These are phyloP conservation scores for Holothuria scabra DNA, from an alignment of 53 echinoderm and acorn worm genomes.

Conservation along the genomic window DNA sequence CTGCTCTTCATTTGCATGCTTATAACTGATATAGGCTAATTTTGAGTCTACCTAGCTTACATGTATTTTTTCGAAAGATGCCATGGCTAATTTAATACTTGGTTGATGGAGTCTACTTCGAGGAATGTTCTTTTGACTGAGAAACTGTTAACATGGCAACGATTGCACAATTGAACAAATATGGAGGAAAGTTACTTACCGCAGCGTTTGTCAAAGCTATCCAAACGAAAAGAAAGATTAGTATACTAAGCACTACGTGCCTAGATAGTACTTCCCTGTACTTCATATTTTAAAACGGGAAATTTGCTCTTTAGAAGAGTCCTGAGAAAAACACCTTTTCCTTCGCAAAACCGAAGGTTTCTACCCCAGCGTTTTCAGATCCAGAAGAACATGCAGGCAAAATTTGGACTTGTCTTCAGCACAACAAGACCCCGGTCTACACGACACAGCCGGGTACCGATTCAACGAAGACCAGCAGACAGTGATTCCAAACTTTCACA, in stretches of 20 bases:
- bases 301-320: neutral
- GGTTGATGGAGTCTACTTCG: no score
- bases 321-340: neutral
- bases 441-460: no score
- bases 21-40: no score
- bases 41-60: no score
- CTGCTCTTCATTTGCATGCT: no score
- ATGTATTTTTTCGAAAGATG: no score
- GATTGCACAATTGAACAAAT: neutral
- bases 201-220: constrained; percentile 41
- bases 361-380: no score
- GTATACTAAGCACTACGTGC: constrained; percentile 4
- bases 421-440: neutral
- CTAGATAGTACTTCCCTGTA: constrained; percentile 8
- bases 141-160: no score
- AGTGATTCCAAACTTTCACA: constrained; percentile 32
- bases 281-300: neutral
- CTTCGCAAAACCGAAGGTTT: constrained; percentile 6
- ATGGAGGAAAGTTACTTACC: constrained; percentile 25
- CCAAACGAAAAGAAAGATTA: constrained; percentile 19
- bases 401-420: neutral
- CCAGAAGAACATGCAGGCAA: no score
- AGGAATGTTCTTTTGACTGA: no score
- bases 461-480: neutral
- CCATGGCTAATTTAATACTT: no score